Evolutionary conservation across 2,888 invertebrate species (phyloP).

Genomic region (Acronicta psi): DNA sequence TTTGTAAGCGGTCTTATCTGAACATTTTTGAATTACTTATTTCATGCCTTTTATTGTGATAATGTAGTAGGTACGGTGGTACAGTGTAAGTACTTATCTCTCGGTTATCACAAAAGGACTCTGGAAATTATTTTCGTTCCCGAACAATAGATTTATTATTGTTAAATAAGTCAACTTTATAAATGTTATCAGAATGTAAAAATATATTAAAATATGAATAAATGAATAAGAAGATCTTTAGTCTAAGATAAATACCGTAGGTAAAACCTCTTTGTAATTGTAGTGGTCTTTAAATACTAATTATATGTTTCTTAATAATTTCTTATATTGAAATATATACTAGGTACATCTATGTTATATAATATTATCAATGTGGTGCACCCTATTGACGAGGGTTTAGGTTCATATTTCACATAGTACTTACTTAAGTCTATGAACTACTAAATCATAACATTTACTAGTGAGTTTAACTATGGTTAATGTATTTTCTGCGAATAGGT

Average conservation of each 20-base stretch:
- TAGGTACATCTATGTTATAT: no score
- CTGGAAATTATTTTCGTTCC: conserved; percentile 18
- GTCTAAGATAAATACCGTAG: no score
- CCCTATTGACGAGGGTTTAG: conserved; percentile 6
- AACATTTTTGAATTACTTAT: conserved; percentile 44
- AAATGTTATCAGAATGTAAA: conserved; percentile 8
- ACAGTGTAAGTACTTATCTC: conserved; percentile 38
- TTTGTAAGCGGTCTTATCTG: conserved; percentile 48
- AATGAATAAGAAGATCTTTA: no score
- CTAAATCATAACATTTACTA: conserved; percentile 46
- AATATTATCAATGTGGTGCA: neutral
- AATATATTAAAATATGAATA: no score
- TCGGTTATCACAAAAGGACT: conserved; percentile 30
- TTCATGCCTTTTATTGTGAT: conserved; percentile 35
- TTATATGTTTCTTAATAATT: no score
- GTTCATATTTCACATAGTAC: conserved; percentile 8
- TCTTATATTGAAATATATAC: no score
- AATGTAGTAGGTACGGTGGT: conserved; percentile 26
- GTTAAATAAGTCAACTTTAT: no score
- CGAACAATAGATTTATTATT: conserved; percentile 28
- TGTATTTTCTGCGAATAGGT: conserved; percentile 58
- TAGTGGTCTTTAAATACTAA: no score
- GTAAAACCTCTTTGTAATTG: no score
- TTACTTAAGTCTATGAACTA: conserved; percentile 15
- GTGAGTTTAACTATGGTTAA: conserved; percentile 43